phyloP scores from a whole-genome alignment of 2,888 invertebrate genomes.

The Eristalis arbustorum region DNA sequence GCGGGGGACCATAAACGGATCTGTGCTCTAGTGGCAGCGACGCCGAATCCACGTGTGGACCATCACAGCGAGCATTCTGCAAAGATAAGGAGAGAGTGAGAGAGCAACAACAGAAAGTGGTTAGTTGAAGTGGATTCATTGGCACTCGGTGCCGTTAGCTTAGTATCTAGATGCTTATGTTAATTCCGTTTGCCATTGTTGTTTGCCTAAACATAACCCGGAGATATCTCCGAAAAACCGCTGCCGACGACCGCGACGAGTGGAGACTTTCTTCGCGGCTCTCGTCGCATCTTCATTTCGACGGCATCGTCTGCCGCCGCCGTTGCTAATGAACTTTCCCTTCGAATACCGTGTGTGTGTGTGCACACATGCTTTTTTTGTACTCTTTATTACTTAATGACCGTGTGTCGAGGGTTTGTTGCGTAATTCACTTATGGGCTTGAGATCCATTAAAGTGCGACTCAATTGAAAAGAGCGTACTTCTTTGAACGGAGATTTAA shows the following conservation, averaged over 20 bases:
- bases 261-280: conserved; percentile 39
- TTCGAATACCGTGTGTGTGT: conserved; percentile 9
- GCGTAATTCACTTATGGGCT: conserved; percentile 27
- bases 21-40: conserved; percentile 91
- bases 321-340: conserved; percentile 49
- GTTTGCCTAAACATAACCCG: conserved; percentile 7
- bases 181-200: conserved; percentile 31
- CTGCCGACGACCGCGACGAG: background rate
- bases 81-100: conserved; percentile 74
- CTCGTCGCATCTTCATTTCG: conserved; percentile 10
- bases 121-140: background rate
- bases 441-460: conserved; percentile 16
- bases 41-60: conserved; percentile 89
- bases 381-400: conserved; percentile 35
- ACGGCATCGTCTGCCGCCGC: background rate
- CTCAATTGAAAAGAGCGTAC: conserved; percentile 25
- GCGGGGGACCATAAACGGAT: conserved; percentile 87
- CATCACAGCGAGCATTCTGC: conserved; percentile 89
- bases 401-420: conserved; percentile 19
- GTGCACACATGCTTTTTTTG: background rate
- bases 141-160: background rate
- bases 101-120: background rate
- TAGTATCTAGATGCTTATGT: conserved; percentile 10
- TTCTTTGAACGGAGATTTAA: conserved; percentile 12
- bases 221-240: conserved; percentile 32